These are phyloP conservation scores for Onychostruthus taczanowskii DNA, from an alignment of 2,113 vertebrate genomes.

Conservation along the genomic window DNA sequence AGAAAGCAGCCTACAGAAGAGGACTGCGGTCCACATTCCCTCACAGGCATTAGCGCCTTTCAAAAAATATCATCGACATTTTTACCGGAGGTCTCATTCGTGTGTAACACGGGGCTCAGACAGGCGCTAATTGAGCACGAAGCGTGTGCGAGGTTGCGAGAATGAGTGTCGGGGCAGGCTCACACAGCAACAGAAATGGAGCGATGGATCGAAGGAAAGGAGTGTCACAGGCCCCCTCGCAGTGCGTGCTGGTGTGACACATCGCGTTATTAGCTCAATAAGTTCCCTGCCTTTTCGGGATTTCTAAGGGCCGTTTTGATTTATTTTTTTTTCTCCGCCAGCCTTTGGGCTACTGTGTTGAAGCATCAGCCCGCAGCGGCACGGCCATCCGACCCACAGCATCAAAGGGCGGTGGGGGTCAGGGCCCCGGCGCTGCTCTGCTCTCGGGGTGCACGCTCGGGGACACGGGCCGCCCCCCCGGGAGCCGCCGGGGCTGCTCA, in stretches of 20 bases:
- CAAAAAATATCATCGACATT: neutral
- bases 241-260: neutral
- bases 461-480: neutral
- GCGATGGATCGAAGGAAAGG: no score
- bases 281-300: neutral
- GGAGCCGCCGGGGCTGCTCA: neutral
- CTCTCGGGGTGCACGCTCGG: neutral
- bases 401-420: neutral
- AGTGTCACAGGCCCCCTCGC: neutral
- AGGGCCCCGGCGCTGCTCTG: neutral
- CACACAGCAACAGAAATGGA: neutral
- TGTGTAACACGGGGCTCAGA: neutral
- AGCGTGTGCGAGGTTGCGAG: neutral
- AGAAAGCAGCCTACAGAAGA: neutral
- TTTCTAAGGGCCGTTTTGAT: neutral
- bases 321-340: fast-evolving
- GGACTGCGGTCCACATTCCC: neutral
- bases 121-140: neutral
- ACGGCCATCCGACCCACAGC: neutral
- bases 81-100: neutral
- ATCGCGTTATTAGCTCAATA: neutral
- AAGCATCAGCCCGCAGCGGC: neutral
- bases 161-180: neutral
- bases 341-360: neutral
- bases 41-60: neutral